Base-by-base conservation (phyloP, 2,113 vertebrate species). In the Cyanoramphus novaezelandiae region DNA sequence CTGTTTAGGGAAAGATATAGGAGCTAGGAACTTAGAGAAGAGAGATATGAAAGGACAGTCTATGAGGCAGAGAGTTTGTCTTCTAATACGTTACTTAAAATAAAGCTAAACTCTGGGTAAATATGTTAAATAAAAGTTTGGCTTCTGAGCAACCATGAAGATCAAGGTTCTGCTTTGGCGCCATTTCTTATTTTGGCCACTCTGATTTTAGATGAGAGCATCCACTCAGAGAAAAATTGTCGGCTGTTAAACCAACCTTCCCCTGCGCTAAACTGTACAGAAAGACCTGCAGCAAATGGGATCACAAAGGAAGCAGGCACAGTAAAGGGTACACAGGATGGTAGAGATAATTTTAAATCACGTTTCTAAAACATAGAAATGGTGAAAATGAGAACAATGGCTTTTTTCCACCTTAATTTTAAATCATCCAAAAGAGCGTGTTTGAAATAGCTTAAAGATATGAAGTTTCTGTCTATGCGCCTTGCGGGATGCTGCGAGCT, bases 361-460 rank as follows among this genome's bases (percentile, higher is more conserved):
- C 35, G 12, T 71, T 95, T 94, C 49, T 46, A 77, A 94, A 92
- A 77, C 17, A 46, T 17, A n/a, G 84, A 28, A 57, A 52, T 4
- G 2, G n/a, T 89, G 57, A 70, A 84, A 88, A 94, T 67, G 33
- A 44, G n/a, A 90, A 86, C 60, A 93, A 57, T 65, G 44, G 3
- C 2, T 16, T 12, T 37, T 7, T 2, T 8, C 35, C 14, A 2
- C 3, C 4, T 63, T 81, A 3, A 37, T 63, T 91, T 87, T 33
- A 49, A 87, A 60, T 13, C 1, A 3, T 60, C n/a, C 24, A 7
- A 80, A 53, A 82, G 2, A 50, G 37, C 9, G 0, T 25, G 65
- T 65, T 93, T 90, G 79, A 95, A 85, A 92, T 57, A 82, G 13
- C 35, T 75, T 17, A n/a, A 62, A 81, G 60, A 20, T 18, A 35